Base-by-base conservation (phyloP, 2,797 vertebrate genomes). In the Antrozous pallidus region DNA sequence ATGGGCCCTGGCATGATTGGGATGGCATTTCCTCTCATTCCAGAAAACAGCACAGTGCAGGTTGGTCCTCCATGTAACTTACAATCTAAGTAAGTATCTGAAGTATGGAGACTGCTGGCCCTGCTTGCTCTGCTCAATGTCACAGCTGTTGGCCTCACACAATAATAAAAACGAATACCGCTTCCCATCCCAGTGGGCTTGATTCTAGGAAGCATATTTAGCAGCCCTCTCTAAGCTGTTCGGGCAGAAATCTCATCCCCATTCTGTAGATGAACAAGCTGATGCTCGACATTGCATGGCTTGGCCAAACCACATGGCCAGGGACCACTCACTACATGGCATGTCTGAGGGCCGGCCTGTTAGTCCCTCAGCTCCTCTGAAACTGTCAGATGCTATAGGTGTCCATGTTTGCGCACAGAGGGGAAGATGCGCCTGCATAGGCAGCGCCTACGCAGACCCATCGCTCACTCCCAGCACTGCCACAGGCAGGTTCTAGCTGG, bases 171-270 rank as follows among this genome's bases (percentile, higher is more conserved):
- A 42, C 0, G 4, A 89, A 36, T n/a, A 10, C 67, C 22, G 16
- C 24, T 28, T 40, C 12, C 0, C 0, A 0, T 74, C 36, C 6
- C 16, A 4, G 1, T 42, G 38, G n/a, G 56, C 51, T 31, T 71
- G 61, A 65, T 70, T 42, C 42, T 65, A 82, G 42, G 26, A 63
- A 58, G 9, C 13, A 71, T 10, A 9, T 45, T 33, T 12, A 54
- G 69, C 36, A 65, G 4, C 45, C 12, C 24, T 1, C 31, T 42
- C 36, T 54, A 56, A 88, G 67, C 22, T 3, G 4, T n/a, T 65
- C 36, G 49, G 31, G 42, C 42, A 74, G 67, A 31, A 63, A 74
- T 26, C 69, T 33, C n/a, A 33, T 82, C 22, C 42, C 67, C 56
- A n/a, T 81, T 65, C 80, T 42, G 31, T 16, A 81, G 56, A 74